Evolutionary conservation across 37 sponge, comb jelly and placozoan genomes (phyloP).

Genomic region (Geodia barretti): DNA sequence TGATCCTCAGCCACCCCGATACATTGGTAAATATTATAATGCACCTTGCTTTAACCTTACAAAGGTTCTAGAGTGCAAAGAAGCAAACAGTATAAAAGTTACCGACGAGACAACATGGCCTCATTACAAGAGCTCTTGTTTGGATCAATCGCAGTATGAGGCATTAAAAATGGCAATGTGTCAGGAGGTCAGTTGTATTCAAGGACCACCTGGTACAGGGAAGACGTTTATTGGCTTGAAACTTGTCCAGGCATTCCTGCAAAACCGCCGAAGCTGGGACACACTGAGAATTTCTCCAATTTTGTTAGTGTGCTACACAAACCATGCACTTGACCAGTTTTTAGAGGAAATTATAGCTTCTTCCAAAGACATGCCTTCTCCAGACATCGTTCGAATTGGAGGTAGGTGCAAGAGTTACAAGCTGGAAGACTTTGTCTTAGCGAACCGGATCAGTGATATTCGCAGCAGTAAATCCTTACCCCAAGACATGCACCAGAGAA

Average conservation of each 20-base stretch:
- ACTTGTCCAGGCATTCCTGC: slow-evolving; percentile 68
- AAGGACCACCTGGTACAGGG: slow-evolving; percentile 98
- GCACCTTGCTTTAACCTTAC: slow-evolving; percentile 3
- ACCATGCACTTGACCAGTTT: slow-evolving; percentile 97
- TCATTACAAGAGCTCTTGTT: neutral
- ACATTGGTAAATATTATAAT: neutral
- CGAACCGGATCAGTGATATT: slow-evolving; percentile 10
- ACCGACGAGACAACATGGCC: slow-evolving; percentile 41
- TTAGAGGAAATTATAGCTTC: slow-evolving; percentile 55
- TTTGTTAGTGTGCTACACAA: slow-evolving; percentile 87
- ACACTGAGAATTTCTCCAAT: slow-evolving; percentile 64
- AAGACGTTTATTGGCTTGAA: slow-evolving; percentile 94
- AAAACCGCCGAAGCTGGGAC: slow-evolving; percentile 60
- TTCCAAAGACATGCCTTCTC: neutral
- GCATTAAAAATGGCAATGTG: slow-evolving; percentile 78
- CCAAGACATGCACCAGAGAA: neutral
- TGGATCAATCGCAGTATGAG: slow-evolving; percentile 73
- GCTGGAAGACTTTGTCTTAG: slow-evolving; percentile 49
- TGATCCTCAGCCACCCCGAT: slow-evolving; percentile 24
- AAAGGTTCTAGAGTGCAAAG: neutral
- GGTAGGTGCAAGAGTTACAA: slow-evolving; percentile 74
- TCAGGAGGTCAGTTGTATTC: slow-evolving; percentile 72
- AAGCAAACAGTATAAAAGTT: slow-evolving; percentile 5
- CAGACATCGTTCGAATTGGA: slow-evolving; percentile 61
- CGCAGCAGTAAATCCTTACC: slow-evolving; percentile 30